Conservation (phyloP, 2,797 vertebrate species). For the Clarias laeviceps region DNA sequence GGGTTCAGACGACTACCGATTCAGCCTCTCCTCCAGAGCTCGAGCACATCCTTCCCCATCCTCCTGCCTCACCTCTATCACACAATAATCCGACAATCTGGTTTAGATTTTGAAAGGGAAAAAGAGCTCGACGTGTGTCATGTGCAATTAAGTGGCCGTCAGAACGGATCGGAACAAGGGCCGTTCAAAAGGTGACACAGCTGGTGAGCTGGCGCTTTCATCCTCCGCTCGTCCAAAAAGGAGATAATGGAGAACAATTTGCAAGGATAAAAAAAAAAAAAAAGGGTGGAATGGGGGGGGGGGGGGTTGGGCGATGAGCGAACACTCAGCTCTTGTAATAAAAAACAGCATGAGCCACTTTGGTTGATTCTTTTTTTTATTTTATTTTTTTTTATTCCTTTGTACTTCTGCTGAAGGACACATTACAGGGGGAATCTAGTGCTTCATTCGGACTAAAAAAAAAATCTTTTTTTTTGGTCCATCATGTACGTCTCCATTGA, state of each 20-base stretch:
- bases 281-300: not conserved
- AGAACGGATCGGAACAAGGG: constrained; percentile 69
- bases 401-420: constrained; percentile 18
- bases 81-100: constrained; percentile 77
- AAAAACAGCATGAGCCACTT: constrained; percentile 76
- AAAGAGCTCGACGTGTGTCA: constrained; percentile 71
- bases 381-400: not conserved
- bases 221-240: constrained; percentile 70
- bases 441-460: constrained; percentile 4
- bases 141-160: constrained; percentile 77
- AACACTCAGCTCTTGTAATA: constrained; percentile 72
- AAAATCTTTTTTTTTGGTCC: not conserved
- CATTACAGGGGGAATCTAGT: not conserved
- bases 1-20: not conserved
- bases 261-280: constrained; percentile 58
- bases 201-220: constrained; percentile 72
- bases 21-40: not conserved
- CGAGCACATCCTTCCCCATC: constrained; percentile 4
- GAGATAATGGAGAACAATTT: constrained; percentile 72
- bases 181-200: constrained; percentile 66
- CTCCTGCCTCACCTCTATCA: constrained; percentile 56
- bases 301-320: constrained; percentile 61
- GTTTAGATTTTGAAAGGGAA: constrained; percentile 75
- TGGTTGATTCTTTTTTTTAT: constrained; percentile 56
- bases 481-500: not conserved